Base-by-base conservation (phyloP, 2,797 vertebrate genomes). In the Ataeniobius toweri region DNA sequence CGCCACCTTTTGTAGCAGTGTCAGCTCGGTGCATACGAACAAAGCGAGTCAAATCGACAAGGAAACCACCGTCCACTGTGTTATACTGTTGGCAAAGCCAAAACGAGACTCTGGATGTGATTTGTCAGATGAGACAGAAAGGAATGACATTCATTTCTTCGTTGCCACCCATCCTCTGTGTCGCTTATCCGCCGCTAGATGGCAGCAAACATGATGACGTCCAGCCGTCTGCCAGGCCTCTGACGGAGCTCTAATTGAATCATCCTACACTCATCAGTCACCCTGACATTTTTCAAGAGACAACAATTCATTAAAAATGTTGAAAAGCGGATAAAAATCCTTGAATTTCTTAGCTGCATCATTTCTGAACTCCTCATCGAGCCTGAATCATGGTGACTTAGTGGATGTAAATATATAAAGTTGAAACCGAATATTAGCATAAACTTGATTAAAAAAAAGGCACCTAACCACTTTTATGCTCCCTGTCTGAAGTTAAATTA, bases 71-170 rank as follows among this genome's bases (percentile, higher is more conserved):
- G 7, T 26, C 14, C 31, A 1, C 3, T n/a, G 2, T 48, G 16
- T 31, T 61, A 44, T 39, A 41, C 56, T 6, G 9, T 12, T n/a
- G 63, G 56, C 22, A 48, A 14, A 18, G 76, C 74, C 26, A 3
- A 26, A 22, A 2, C 51, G 20, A 76, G 18, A 71, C 58, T 28
- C n/a, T 58, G 24, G 67, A 51, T 80, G 22, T 36, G 67, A 78
- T 61, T 59, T 48, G 72, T 79, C 89, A 93, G 89, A 90, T 92
- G 85, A 85, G 61, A 50, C 74, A 82, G 78, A 88, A 58, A 75
- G 82, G 77, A 86, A 83, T 81, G 70, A 22, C 67, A 80, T 79
- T 0, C 83, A 26, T 18, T 39, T 51, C 28, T n/a, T 18, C 31
- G 56, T 67, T 80, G 26, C 84, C 80, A 74, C 87, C 85, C 86